Conservation (phyloP, 92 coral and sea anemone species). For the Phenganax marumi region DNA sequence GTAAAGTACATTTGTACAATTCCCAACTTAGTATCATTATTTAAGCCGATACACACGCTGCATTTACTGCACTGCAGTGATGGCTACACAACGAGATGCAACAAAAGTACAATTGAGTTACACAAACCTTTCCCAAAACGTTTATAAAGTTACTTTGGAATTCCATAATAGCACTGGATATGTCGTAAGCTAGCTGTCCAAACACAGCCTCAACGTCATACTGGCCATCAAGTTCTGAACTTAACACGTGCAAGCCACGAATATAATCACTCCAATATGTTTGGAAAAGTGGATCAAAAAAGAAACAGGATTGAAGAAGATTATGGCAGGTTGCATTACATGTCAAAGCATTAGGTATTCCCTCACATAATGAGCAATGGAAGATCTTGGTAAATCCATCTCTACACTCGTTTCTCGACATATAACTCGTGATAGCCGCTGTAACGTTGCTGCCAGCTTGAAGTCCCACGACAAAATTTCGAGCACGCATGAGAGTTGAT, state of each 20-base stretch:
- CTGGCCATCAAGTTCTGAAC: constrained; percentile 15
- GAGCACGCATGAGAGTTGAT: neutral
- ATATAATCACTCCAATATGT: constrained; percentile 21
- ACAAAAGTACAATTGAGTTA: neutral
- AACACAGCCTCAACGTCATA: constrained; percentile 28
- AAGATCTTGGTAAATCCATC: constrained; percentile 22
- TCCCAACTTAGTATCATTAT: neutral
- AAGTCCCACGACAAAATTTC: constrained; percentile 20
- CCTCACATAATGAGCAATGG: constrained; percentile 22
- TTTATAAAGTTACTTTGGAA: neutral
- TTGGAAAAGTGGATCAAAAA: constrained; percentile 2
- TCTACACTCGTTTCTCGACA: constrained; percentile 6
- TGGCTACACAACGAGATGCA: neutral
- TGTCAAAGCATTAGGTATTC: constrained; percentile 21
- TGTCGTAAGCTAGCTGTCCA: constrained; percentile 15
- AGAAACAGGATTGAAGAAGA: constrained; percentile 16
- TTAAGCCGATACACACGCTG: too few relatives aligned
- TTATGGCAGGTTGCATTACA: constrained; percentile 24
- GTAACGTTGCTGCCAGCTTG: constrained; percentile 20
- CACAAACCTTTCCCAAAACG: constrained; percentile 23
- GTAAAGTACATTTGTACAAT: too few relatives aligned
- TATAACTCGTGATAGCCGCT: neutral
- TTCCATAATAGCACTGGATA: constrained; percentile 27
- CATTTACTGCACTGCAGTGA: neutral
- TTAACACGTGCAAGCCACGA: neutral